phyloP scores from a whole-genome alignment of 35 echinoderm and acorn worm genomes.

The Acanthaster planci region DNA sequence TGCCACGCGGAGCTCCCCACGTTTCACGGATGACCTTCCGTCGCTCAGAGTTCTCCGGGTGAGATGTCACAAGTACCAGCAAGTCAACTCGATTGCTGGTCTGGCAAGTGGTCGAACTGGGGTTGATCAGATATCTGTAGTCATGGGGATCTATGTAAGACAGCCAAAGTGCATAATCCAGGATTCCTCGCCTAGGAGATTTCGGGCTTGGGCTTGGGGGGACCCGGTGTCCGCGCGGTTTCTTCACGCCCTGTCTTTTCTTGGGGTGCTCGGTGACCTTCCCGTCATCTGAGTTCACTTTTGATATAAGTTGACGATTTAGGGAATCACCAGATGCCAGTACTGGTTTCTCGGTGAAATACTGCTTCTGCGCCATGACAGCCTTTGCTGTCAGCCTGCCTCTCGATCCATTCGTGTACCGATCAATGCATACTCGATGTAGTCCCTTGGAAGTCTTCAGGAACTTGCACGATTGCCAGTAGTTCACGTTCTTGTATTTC shows the following conservation, averaged over 20 bases:
- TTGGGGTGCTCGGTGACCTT: background rate
- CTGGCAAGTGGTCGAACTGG: background rate
- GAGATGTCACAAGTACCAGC: constrained; percentile 41
- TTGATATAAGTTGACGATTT: too few relatives aligned
- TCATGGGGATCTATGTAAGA: constrained; percentile 43
- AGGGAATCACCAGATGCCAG: background rate
- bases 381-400: constrained; percentile 8
- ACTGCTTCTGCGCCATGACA: background rate
- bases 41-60: constrained; percentile 16
- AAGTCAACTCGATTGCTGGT: constrained; percentile 28
- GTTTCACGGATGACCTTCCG: constrained; percentile 45
- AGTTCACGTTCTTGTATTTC: constrained; percentile 6
- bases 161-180: background rate
- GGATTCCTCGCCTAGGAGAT: background rate
- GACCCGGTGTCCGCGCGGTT: background rate
- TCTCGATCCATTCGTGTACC: background rate
- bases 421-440: background rate
- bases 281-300: too few relatives aligned
- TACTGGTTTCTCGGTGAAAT: background rate
- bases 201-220: background rate
- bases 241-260: background rate
- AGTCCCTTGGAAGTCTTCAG: background rate
- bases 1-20: constrained; percentile 30
- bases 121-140: constrained; percentile 51
- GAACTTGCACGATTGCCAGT: background rate